phyloP scores from a whole-genome alignment of 2,113 vertebrate species.

The Laticauda laticaudata region DNA sequence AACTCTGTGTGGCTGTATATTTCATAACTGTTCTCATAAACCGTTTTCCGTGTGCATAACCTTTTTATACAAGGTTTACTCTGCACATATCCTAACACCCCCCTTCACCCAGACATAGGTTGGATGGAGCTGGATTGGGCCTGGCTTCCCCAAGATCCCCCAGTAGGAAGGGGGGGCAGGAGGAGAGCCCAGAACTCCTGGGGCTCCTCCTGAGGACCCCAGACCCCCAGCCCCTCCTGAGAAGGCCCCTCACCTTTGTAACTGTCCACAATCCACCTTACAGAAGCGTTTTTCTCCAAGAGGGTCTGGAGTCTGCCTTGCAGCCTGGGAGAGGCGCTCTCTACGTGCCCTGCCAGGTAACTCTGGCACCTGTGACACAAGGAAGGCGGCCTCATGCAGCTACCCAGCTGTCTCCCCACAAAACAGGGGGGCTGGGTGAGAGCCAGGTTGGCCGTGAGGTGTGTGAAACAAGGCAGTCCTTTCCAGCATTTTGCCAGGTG shows the following conservation, averaged over 20 bases:
- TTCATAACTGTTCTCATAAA: too few relatives aligned
- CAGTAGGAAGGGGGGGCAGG: neutral
- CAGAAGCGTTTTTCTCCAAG: neutral
- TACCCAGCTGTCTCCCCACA: neutral
- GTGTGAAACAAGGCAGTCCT: neutral
- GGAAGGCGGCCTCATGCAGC: neutral
- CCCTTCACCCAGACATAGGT: neutral
- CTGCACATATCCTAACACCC: too few relatives aligned
- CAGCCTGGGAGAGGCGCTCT: neutral
- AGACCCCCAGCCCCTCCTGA: neutral
- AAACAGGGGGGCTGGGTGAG: neutral
- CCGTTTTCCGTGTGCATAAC: too few relatives aligned
- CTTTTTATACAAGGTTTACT: too few relatives aligned
- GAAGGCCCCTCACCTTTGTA: neutral
- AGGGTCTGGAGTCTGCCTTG: neutral
- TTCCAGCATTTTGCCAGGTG: neutral
- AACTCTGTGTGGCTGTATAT: too few relatives aligned
- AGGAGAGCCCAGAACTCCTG: too few relatives aligned
- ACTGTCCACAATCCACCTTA: neutral
- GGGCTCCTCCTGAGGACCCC: neutral
- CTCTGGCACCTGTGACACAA: neutral
- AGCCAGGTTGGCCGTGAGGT: neutral
- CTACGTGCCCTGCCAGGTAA: neutral
- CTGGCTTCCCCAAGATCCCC: neutral
- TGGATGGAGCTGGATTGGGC: too few relatives aligned